These are phyloP conservation scores for Chirona hameri DNA, from an alignment of 2,888 invertebrate genomes.

Conservation along the genomic window DNA sequence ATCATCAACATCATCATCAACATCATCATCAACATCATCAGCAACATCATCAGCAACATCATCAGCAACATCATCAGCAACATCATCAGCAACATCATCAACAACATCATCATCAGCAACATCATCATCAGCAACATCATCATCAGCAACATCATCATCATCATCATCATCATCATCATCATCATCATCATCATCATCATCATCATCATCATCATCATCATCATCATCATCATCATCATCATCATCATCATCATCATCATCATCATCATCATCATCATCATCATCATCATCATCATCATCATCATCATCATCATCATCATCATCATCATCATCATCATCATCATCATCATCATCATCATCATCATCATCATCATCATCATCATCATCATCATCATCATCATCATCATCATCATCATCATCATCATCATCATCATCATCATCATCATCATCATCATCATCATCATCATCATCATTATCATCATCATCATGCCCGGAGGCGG, in stretches of 20 bases:
- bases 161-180: slow-evolving; percentile 22
- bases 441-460: slow-evolving; percentile 22
- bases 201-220: slow-evolving; percentile 22
- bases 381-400: slow-evolving; percentile 22
- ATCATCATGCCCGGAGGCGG: no score
- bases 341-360: slow-evolving; percentile 22
- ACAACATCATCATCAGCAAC: no score
- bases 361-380: slow-evolving; percentile 22
- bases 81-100: no score
- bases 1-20: slow-evolving; percentile 4
- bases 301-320: slow-evolving; percentile 22
- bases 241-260: slow-evolving; percentile 22
- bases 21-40: no score
- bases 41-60: no score
- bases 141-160: no score
- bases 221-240: slow-evolving; percentile 22
- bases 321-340: slow-evolving; percentile 22
- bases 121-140: no score
- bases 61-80: no score
- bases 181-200: slow-evolving; percentile 22
- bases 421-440: slow-evolving; percentile 22
- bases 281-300: slow-evolving; percentile 22
- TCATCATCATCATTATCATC: slow-evolving; percentile 22
- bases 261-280: slow-evolving; percentile 22
- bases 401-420: slow-evolving; percentile 22